Conservation (phyloP, 2,113 vertebrate genomes). For the Chloroceryle aenea region DNA sequence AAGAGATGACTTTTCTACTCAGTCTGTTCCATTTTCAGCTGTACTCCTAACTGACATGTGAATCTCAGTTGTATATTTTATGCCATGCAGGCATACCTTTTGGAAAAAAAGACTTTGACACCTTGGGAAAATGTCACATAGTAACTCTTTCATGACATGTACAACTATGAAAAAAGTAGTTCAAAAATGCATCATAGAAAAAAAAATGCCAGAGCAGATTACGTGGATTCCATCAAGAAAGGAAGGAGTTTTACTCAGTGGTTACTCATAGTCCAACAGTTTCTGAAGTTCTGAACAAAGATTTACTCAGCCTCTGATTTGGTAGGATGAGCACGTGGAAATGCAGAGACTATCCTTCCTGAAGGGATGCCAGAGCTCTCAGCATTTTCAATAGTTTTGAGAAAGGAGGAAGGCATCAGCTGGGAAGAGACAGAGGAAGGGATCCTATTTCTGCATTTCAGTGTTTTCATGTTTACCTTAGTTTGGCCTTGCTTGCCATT, state of each 20-base stretch:
- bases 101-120: neutral
- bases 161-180: neutral
- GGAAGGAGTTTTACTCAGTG: neutral
- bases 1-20: neutral
- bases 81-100: neutral
- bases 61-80: neutral
- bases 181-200: neutral
- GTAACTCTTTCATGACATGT: neutral
- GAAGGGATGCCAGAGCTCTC: neutral
- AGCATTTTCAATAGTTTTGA: neutral
- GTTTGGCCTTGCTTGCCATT: constrained; percentile 2
- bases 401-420: neutral
- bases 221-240: neutral
- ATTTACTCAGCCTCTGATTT: neutral
- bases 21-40: neutral
- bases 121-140: neutral
- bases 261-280: neutral
- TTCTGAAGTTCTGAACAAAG: neutral
- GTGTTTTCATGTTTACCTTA: constrained; percentile 14
- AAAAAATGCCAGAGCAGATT: neutral
- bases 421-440: neutral
- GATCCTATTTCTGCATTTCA: neutral
- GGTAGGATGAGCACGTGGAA: neutral
- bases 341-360: neutral
- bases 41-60: neutral